Percentiles rank a stretch among this genome's conserved stretches.
Evolutionary conservation across 2,113 vertebrate genomes (phyloP).

Genomic region (Isichthys henryi): DNA sequence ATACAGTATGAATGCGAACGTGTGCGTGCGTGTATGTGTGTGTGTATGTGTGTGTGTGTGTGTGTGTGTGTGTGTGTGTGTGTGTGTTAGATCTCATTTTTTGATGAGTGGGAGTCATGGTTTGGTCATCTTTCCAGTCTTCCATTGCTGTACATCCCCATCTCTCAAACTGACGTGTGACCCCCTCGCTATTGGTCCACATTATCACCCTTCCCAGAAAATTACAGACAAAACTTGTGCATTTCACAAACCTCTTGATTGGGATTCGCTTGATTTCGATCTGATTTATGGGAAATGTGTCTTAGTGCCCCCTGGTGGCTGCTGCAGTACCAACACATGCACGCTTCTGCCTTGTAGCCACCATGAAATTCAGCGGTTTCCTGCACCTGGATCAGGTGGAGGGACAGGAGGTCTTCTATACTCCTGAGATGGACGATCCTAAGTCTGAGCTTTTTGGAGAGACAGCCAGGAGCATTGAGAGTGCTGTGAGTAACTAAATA

Average conservation of each 20-base stretch:
- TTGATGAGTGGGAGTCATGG: constrained; percentile 37
- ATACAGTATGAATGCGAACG: neutral
- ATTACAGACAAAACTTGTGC: neutral
- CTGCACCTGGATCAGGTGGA: constrained; percentile 88
- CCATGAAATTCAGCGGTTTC: constrained; percentile 82
- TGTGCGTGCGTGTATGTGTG: no score
- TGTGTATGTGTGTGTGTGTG: neutral
- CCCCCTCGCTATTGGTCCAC: neutral
- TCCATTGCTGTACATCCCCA: neutral
- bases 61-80: constrained; percentile 30
- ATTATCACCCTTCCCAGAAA: neutral
- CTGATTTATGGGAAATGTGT: neutral
- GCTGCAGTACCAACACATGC: neutral
- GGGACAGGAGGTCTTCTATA: constrained; percentile 92
- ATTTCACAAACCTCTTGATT: neutral
- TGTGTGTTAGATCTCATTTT: constrained; percentile 37
- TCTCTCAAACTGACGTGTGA: constrained; percentile 16
- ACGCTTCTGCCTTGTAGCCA: constrained; percentile 56
- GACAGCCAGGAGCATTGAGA: constrained; percentile 88
- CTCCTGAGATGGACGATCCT: constrained; percentile 90
- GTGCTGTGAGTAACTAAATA: constrained; percentile 60
- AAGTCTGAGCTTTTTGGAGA: constrained; percentile 96
- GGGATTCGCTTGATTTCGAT: neutral
- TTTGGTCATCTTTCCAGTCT: neutral
- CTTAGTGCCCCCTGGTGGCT: neutral